These are phyloP conservation scores for Trissoscelio sp. DNA, from an alignment of 2,888 invertebrate species.

Conservation along the genomic window DNA sequence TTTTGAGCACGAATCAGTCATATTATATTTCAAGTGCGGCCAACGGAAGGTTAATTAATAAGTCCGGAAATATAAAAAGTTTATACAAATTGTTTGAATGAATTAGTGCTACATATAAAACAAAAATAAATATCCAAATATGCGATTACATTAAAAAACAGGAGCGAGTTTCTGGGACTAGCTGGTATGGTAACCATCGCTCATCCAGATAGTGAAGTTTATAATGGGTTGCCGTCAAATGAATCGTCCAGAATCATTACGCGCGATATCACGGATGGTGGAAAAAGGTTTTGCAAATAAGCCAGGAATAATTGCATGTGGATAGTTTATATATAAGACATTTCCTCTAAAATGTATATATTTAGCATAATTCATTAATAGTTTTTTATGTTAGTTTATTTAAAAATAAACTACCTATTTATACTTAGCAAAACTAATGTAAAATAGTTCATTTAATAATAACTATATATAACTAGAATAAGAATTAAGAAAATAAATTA, in stretches of 20 bases:
- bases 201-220: conserved; percentile 86
- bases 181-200: conserved; percentile 90
- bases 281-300: conserved; percentile 80
- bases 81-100: no score
- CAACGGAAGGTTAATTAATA: no score
- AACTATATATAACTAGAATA: no score
- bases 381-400: background rate
- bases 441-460: no score
- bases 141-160: conserved; percentile 78
- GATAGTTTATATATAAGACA: conserved; percentile 41
- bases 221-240: conserved; percentile 77
- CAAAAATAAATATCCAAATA: conserved; percentile 30
- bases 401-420: background rate
- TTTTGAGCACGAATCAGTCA: no score
- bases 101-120: no score
- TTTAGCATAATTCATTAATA: no score
- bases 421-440: no score
- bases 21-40: no score
- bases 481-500: no score
- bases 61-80: no score
- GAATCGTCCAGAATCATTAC: conserved; percentile 76
- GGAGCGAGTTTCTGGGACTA: conserved; percentile 89
- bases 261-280: conserved; percentile 79
- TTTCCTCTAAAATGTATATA: conserved; percentile 4
- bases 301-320: conserved; percentile 76